These are phyloP conservation scores for Rhopalosiphum nymphaeae DNA, from an alignment of 2,888 invertebrate species.

Conservation along the genomic window DNA sequence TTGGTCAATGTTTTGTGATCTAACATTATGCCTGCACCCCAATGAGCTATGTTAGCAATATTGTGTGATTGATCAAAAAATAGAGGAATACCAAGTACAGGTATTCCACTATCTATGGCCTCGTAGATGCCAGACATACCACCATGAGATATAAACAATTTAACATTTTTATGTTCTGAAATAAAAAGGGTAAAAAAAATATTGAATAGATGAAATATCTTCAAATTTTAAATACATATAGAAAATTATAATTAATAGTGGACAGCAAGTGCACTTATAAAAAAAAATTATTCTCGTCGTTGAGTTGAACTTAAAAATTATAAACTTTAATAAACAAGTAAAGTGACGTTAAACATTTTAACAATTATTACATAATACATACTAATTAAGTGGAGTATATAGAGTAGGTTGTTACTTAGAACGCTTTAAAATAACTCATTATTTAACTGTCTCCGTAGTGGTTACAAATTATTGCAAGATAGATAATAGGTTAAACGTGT, in stretches of 20 bases:
- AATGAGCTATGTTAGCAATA: conserved; percentile 50
- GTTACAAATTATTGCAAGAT: neutral
- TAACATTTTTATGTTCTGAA: conserved; percentile 50
- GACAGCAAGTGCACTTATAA: neutral
- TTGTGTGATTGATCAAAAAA: conserved; percentile 56
- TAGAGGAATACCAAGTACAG: conserved; percentile 51
- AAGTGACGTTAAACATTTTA: neutral
- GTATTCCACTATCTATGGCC: conserved; percentile 52
- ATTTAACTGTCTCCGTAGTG: neutral
- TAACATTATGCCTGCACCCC: conserved; percentile 52
- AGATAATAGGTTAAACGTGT: neutral
- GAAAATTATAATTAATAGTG: neutral
- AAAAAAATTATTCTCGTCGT: neutral
- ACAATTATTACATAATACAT: neutral
- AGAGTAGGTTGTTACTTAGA: neutral
- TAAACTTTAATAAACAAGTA: neutral
- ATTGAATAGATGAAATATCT: neutral
- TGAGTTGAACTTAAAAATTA: neutral
- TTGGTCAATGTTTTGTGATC: conserved; percentile 53
- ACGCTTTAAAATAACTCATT: neutral
- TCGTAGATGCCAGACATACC: conserved; percentile 57
- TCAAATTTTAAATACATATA: neutral
- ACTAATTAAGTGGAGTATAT: neutral
- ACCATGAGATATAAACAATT: conserved; percentile 57
- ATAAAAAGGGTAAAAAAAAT: neutral